A percentile compares a stretch with the other conserved stretches of the same genome.
phyloP scores from a whole-genome alignment of 2,888 invertebrate genomes.

The Drosophila affinis region DNA sequence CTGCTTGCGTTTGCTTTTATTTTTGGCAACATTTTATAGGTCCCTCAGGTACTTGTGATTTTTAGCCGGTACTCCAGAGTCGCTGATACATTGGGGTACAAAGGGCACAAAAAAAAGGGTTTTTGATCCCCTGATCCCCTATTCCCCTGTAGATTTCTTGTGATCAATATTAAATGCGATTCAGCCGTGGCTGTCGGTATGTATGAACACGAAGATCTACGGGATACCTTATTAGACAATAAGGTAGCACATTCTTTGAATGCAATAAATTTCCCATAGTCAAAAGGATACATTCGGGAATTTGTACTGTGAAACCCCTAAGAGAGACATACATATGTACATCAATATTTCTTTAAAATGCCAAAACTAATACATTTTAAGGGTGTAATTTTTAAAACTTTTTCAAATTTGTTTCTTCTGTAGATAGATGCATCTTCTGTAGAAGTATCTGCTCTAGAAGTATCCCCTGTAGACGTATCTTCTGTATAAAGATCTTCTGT shows the following conservation, averaged over 20 bases:
- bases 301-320: too few species aligned
- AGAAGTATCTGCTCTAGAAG: too few species aligned
- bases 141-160: neutral
- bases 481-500: too few species aligned
- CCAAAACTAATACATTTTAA: too few species aligned
- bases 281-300: neutral
- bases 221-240: neutral
- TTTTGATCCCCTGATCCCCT: neutral
- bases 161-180: neutral
- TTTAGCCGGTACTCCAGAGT: constrained; percentile 5
- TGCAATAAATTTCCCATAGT: too few species aligned
- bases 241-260: neutral
- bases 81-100: constrained; percentile 8
- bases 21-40: neutral
- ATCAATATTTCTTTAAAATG: too few species aligned
- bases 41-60: constrained; percentile 26
- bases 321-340: too few species aligned
- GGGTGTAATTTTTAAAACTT: too few species aligned
- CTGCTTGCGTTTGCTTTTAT: constrained; percentile 1
- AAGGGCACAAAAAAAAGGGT: constrained; percentile 10
- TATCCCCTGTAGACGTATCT: too few species aligned
- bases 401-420: too few species aligned
- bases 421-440: too few species aligned
- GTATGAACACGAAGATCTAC: neutral
- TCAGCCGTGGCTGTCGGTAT: neutral